Percentiles rank a stretch among this genome's conserved stretches.
These are phyloP conservation scores for Lacanobia wlatinum DNA, from an alignment of 2,888 invertebrate genomes.

Conservation along the genomic window DNA sequence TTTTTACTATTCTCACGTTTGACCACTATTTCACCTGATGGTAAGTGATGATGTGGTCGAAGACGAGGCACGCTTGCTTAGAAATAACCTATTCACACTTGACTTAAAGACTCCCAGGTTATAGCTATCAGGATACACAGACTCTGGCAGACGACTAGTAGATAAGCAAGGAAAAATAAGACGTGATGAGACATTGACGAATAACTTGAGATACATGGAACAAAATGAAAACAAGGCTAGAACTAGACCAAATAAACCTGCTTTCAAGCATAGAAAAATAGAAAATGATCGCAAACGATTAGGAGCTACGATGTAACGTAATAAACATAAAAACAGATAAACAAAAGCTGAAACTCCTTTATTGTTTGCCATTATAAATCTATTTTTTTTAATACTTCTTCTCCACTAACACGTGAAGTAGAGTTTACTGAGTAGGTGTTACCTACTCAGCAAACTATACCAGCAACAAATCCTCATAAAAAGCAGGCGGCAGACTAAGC, in stretches of 20 bases:
- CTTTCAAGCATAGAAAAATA: background rate
- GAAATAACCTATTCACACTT: no score
- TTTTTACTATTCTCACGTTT: no score
- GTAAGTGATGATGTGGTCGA: no score
- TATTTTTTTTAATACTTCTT: background rate
- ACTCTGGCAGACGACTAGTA: no score
- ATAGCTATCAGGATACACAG: no score
- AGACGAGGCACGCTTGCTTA: no score
- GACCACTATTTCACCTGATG: no score
- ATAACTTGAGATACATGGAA: background rate
- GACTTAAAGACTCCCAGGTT: no score
- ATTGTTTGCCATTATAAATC: background rate
- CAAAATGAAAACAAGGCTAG: background rate
- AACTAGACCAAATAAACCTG: background rate
- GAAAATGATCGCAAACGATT: no score
- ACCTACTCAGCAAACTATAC: slow-evolving; percentile 7
- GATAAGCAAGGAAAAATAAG: background rate
- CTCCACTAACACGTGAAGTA: background rate
- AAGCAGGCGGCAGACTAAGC: slow-evolving; percentile 27
- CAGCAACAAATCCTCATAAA: slow-evolving; percentile 41
- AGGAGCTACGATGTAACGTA: no score
- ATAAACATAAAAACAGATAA: no score
- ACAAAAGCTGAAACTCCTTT: background rate
- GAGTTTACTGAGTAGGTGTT: no score
- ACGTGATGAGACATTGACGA: background rate